Evolutionary conservation across 2,797 vertebrate genomes (phyloP).

Genomic region (Muraenolepis orangiensis): DNA sequence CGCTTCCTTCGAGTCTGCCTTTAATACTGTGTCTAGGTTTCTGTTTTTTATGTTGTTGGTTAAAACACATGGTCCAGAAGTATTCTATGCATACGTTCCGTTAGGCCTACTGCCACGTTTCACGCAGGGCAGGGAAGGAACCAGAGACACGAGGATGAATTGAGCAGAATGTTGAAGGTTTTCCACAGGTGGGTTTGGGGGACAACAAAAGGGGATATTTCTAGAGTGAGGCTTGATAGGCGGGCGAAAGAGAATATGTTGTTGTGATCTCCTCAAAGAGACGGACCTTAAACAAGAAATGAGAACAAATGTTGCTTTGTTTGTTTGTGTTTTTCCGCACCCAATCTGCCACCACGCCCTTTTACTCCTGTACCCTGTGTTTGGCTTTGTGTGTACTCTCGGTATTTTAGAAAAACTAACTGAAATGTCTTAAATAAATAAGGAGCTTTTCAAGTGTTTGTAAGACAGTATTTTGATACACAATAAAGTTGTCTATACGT

Average conservation of each 20-base stretch:
- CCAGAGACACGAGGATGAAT: neutral
- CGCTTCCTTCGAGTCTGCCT: neutral
- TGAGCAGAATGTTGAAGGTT: slow-evolving; percentile 5
- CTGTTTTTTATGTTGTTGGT: too few species aligned
- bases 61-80: neutral
- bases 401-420: slow-evolving; percentile 59
- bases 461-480: slow-evolving; percentile 81
- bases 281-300: slow-evolving; percentile 43
- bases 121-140: neutral
- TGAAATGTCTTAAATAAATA: slow-evolving; percentile 53
- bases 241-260: slow-evolving; percentile 21
- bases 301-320: slow-evolving; percentile 40
- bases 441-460: slow-evolving; percentile 67
- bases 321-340: slow-evolving; percentile 45
- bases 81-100: neutral
- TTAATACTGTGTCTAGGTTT: neutral
- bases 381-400: slow-evolving; percentile 62
- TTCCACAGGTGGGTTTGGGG: slow-evolving; percentile 29
- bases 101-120: neutral
- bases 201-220: slow-evolving; percentile 58
- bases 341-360: slow-evolving; percentile 17
- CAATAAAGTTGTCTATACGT: slow-evolving; percentile 80
- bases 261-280: slow-evolving; percentile 26
- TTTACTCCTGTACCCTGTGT: slow-evolving; percentile 36
- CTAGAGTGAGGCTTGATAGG: slow-evolving; percentile 35